phyloP scores from a whole-genome alignment of 2,113 vertebrate species.

The Bos indicus region DNA sequence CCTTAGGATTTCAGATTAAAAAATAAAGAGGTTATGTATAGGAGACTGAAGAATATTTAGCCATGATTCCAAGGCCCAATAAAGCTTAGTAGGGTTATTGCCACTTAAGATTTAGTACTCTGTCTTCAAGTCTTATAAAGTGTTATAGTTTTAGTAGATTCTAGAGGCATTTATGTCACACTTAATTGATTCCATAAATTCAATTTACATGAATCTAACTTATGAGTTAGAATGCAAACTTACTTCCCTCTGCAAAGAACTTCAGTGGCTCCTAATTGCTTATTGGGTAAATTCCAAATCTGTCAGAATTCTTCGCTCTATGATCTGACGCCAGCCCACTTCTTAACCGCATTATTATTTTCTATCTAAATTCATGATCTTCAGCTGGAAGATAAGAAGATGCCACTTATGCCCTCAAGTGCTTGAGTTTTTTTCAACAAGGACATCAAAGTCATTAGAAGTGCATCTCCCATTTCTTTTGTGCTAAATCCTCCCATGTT shows the following conservation, averaged over 20 bases:
- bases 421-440: not conserved
- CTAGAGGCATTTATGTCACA: constrained; percentile 24
- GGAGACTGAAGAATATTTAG: not conserved
- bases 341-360: constrained; percentile 39
- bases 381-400: constrained; percentile 31
- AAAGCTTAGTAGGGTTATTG: not conserved
- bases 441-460: not conserved
- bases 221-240: constrained; percentile 55
- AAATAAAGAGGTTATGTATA: not conserved
- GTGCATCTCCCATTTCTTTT: not conserved
- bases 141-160: constrained; percentile 34
- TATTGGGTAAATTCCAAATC: constrained; percentile 50
- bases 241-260: constrained; percentile 18
- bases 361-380: constrained; percentile 45
- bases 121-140: constrained; percentile 21
- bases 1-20: not conserved
- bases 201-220: constrained; percentile 13
- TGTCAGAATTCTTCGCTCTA: constrained; percentile 26
- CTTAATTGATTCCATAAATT: constrained; percentile 56
- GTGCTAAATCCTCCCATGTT: not conserved
- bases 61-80: not conserved
- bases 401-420: not conserved
- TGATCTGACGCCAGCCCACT: constrained; percentile 7
- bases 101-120: constrained; percentile 1
- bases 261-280: constrained; percentile 19